These are phyloP conservation scores for Zelostemma sp. DNA, from an alignment of 1,140 invertebrate species.

Conservation along the genomic window DNA sequence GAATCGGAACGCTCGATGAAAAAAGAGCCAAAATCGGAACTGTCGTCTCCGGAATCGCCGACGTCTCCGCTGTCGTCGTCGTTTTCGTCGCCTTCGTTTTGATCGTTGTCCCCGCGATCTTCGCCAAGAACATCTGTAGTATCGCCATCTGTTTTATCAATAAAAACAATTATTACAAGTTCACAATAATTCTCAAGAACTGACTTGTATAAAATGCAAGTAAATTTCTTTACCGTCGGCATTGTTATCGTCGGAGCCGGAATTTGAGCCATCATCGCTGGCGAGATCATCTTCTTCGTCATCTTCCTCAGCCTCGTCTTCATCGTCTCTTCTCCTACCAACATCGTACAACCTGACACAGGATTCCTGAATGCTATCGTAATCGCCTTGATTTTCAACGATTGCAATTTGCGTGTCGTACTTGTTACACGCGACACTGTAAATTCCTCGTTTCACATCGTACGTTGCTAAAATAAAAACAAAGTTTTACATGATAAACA, in stretches of 20 bases:
- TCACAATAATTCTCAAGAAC: not conserved
- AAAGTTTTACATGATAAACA: slow-evolving; percentile 15
- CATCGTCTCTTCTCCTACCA: slow-evolving; percentile 78
- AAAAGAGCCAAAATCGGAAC: slow-evolving; percentile 33
- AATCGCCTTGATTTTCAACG: slow-evolving; percentile 85
- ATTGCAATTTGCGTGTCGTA: slow-evolving; percentile 85
- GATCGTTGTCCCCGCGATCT: slow-evolving; percentile 64
- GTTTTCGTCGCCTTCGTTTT: slow-evolving; percentile 63
- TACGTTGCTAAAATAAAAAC: slow-evolving; percentile 79
- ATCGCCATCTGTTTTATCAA: slow-evolving; percentile 54
- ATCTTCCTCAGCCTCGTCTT: slow-evolving; percentile 81
- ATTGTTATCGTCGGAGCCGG: slow-evolving; percentile 71
- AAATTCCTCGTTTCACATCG: slow-evolving; percentile 88
- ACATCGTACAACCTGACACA: slow-evolving; percentile 88
- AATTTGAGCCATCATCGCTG: slow-evolving; percentile 66
- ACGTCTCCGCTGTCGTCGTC: slow-evolving; percentile 64
- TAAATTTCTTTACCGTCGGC: slow-evolving; percentile 64
- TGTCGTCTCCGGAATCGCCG: slow-evolving; percentile 58
- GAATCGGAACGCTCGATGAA: slow-evolving; percentile 9
- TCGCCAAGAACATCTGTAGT: slow-evolving; percentile 57
- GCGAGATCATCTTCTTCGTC: slow-evolving; percentile 75
- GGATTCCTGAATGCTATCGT: slow-evolving; percentile 84
- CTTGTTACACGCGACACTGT: slow-evolving; percentile 80
- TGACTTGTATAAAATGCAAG: not conserved
- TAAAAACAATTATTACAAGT: too few species aligned